phyloP scores from a whole-genome alignment of 1,140 invertebrate species.

The Cydia splendana region DNA sequence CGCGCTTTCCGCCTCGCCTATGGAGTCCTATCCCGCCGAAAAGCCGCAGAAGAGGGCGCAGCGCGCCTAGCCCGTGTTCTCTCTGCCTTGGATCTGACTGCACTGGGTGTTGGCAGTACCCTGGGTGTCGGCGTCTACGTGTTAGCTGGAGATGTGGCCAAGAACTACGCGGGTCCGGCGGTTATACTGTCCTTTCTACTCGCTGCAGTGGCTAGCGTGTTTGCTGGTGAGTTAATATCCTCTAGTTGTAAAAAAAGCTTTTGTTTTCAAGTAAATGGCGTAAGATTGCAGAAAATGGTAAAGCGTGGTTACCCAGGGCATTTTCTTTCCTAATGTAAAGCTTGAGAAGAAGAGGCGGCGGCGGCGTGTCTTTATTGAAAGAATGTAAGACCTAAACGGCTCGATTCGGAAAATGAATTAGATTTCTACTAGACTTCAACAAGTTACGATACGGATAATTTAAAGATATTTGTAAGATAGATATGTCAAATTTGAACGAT shows the following conservation, averaged over 20 bases:
- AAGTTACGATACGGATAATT: no score
- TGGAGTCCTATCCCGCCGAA: conserved; percentile 78
- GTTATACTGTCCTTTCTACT: conserved; percentile 91
- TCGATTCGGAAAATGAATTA: no score
- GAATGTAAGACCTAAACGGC: not conserved
- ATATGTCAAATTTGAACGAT: no score
- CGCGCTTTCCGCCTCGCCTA: conserved; percentile 58
- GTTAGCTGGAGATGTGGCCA: conserved; percentile 91
- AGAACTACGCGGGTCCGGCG: conserved; percentile 88
- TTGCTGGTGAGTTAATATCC: not conserved
- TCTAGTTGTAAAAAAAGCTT: no score
- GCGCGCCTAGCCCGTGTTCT: conserved; percentile 85
- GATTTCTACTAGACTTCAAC: no score
- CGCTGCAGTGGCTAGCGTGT: conserved; percentile 91
- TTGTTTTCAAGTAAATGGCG: no score
- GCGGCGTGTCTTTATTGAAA: not conserved
- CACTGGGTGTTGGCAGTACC: conserved; percentile 91
- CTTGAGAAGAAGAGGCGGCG: no score
- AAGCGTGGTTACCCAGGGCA: no score
- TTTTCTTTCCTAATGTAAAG: no score
- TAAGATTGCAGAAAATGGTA: no score
- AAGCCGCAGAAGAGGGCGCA: conserved; percentile 72
- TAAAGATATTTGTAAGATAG: no score
- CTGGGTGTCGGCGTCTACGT: conserved; percentile 95
- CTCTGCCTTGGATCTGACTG: conserved; percentile 87